Conservation (phyloP, 1,140 invertebrate species). For the Watersipora subatra region DNA sequence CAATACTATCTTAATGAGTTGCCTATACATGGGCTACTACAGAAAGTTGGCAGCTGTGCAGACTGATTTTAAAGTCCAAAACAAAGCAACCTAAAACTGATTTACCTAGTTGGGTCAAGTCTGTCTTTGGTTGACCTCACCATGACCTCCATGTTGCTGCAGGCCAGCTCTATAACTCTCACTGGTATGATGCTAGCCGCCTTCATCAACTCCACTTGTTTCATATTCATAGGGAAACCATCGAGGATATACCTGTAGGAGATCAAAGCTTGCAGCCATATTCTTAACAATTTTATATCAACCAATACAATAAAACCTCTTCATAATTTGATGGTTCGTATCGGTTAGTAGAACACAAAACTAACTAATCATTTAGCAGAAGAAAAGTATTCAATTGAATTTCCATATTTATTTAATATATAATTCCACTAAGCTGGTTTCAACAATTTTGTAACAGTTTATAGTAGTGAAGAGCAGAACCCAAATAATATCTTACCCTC, state of each 20-base stretch:
- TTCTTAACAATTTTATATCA: background rate
- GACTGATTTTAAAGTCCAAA: too few species aligned
- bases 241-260: slow-evolving; percentile 37
- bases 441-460: too few species aligned
- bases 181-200: slow-evolving; percentile 36
- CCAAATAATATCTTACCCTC: slow-evolving; percentile 23
- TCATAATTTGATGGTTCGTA: background rate
- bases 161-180: slow-evolving; percentile 32
- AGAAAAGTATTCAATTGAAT: too few species aligned
- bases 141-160: slow-evolving; percentile 31
- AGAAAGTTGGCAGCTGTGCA: too few species aligned
- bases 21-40: too few species aligned
- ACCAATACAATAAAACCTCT: background rate
- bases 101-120: slow-evolving; percentile 22
- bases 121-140: slow-evolving; percentile 33
- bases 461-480: too few species aligned
- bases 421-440: too few species aligned
- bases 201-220: slow-evolving; percentile 35
- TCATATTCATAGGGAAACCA: slow-evolving; percentile 34
- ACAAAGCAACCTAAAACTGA: too few species aligned
- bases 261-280: slow-evolving; percentile 2
- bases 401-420: too few species aligned
- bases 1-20: too few species aligned
- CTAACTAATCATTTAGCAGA: too few species aligned
- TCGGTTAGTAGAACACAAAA: too few species aligned